Percentiles rank a stretch among this genome's conserved stretches.
phyloP scores from a whole-genome alignment of 92 coral and sea anemone species.

The Isaurus tuberculatus region DNA sequence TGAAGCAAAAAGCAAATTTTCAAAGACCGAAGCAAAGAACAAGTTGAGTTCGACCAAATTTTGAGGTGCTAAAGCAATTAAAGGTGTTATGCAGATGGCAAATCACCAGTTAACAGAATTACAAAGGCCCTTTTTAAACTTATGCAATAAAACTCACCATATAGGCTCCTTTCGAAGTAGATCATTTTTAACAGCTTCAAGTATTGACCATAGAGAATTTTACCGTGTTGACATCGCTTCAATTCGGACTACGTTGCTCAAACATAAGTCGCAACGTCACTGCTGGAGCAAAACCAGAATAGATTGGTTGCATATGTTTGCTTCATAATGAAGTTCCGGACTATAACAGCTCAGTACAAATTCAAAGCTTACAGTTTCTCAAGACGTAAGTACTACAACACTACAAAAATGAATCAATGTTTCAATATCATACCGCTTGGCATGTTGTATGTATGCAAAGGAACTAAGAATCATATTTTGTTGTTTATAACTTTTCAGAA shows the following conservation, averaged over 20 bases:
- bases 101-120: constrained; percentile 14
- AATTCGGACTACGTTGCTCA: background rate
- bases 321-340: constrained; percentile 20
- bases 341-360: background rate
- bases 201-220: background rate
- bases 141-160: constrained; percentile 25
- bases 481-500: constrained; percentile 14
- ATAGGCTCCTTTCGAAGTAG: constrained; percentile 24
- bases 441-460: too few species aligned
- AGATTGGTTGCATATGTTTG: constrained; percentile 17
- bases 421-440: background rate
- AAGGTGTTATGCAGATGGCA: constrained; percentile 16
- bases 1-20: constrained; percentile 27
- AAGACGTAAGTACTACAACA: background rate
- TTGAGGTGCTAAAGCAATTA: background rate
- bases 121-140: background rate
- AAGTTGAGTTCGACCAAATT: background rate
- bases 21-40: constrained; percentile 2
- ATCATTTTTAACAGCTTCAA: constrained; percentile 5
- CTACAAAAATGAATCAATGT: background rate
- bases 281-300: constrained; percentile 2
- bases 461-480: background rate
- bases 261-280: background rate
- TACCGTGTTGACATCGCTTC: background rate
- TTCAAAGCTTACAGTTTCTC: background rate